Conservation (phyloP, 1,140 invertebrate species). For the Harpegnathos saltator region DNA sequence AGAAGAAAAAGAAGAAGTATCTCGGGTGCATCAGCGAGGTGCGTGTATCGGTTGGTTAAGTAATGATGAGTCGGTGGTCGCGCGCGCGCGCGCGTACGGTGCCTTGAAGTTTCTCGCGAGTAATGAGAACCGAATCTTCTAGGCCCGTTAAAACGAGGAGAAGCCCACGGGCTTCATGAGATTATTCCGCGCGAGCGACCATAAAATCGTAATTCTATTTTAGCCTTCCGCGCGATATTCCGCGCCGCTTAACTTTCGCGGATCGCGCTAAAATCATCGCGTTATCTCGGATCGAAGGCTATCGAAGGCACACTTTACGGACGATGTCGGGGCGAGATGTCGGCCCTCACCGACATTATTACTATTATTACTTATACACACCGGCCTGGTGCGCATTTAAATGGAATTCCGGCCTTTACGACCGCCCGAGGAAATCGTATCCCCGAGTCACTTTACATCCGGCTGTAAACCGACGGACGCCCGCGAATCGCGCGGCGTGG, state of each 20-base stretch:
- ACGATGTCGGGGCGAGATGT: conserved; percentile 14
- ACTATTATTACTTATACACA: conserved; percentile 51
- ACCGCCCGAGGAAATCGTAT: conserved; percentile 42
- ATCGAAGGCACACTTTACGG: conserved; percentile 18
- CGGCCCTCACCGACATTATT: conserved; percentile 25
- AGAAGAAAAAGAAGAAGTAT: too few species aligned
- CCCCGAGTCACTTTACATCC: conserved; percentile 45
- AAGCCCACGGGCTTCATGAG: conserved; percentile 22
- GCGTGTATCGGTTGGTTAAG: neutral
- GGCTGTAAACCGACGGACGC: conserved; percentile 51
- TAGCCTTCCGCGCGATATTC: conserved; percentile 18
- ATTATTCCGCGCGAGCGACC: conserved; percentile 2
- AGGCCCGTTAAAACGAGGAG: neutral
- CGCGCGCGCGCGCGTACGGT: too few species aligned
- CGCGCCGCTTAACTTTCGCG: conserved; percentile 36
- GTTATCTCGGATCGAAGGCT: conserved; percentile 35
- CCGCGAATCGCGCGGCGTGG: neutral
- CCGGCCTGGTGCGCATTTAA: conserved; percentile 35
- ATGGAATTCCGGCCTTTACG: conserved; percentile 64
- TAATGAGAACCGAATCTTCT: neutral
- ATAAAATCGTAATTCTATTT: conserved; percentile 48
- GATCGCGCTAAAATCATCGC: conserved; percentile 45
- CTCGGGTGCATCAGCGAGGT: neutral
- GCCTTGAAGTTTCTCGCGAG: neutral
- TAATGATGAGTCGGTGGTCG: neutral